Conservation (phyloP, 2,888 invertebrate species). For the Achlya flavicornis region DNA sequence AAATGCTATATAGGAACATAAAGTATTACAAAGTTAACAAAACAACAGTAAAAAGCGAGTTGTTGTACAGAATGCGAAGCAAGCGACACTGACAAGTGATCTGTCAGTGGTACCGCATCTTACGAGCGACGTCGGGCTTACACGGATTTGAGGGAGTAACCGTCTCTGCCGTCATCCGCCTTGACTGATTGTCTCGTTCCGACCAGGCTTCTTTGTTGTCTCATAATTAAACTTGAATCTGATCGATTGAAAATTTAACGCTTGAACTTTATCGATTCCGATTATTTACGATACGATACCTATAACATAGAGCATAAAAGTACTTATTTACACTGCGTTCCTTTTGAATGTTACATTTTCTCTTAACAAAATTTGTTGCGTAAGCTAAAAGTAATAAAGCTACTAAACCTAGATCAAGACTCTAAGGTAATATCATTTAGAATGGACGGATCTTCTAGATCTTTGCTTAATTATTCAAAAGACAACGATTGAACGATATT, state of each 20-base stretch:
- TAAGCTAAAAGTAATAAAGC: not conserved
- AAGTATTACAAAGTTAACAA: conserved; percentile 2
- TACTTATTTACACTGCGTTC: no score
- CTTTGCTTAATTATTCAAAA: not conserved
- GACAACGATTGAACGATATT: conserved; percentile 6
- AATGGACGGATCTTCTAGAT: not conserved
- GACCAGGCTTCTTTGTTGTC: conserved; percentile 36
- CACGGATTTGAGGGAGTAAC: conserved; percentile 59
- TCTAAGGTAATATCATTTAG: not conserved
- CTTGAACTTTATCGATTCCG: conserved; percentile 7
- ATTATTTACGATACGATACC: not conserved
- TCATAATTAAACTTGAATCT: conserved; percentile 39
- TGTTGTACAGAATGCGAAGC: conserved; percentile 18
- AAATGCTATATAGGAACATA: not conserved
- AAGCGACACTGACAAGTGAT: conserved; percentile 62
- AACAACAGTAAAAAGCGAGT: conserved; percentile 8
- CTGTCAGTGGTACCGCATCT: conserved; percentile 53
- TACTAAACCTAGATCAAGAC: not conserved
- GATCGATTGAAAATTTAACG: conserved; percentile 23
- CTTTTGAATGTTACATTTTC: no score
- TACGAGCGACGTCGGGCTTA: conserved; percentile 45
- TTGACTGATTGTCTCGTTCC: conserved; percentile 59
- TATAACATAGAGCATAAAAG: no score
- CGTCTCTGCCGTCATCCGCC: conserved; percentile 42
- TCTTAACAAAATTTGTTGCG: not conserved